Base-by-base conservation (phyloP, 2,113 vertebrate species). In the Epinephelus cyanopodus region DNA sequence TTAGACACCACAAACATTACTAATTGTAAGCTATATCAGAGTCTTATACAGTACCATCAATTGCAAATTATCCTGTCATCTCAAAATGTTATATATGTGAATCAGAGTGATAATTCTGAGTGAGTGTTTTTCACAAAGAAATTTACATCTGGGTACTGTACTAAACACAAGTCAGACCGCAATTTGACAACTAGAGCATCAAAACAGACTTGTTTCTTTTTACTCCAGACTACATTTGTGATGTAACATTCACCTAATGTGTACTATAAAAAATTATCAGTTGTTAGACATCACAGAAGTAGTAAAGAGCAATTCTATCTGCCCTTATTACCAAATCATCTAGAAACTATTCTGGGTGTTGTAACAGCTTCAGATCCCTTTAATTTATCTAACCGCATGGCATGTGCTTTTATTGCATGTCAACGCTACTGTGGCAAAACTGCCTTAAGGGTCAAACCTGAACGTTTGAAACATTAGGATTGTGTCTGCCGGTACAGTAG, bases 351-450 rank as follows among this genome's bases (percentile, higher is more conserved):
- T 50, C 11, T 66, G 25, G 21, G 15, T 29, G 25, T 27, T 63
- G 17, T 18, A 12, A 23, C 12, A 14, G 29, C 45, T 57, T 78
- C 7, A 66, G 25, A 63, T 67, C 29, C 3, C 60, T 18, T 62
- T 21, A 33, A 45, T 5, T 0, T 5, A 52, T 53, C 50, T 17
- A 66, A 64, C 54, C 48, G 11, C 69, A 86, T 0, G 58, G 25
- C 53, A 42, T 64, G 58, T 73, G 66, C 61, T 77, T 72, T 69
- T 75, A 19, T 70, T 69, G 60, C 77, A 8, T 70, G 70, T 61
- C 27, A 33, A 58, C 7, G 27, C 75, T 69, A n/a, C 68, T 48
- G 45, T 60, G 72, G 29, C 2, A 50, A 48, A 72, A 53, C 11
- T 27, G 11, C 13, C 37, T 11, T 2, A 5, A 42, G n/a, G 60